Conservation (phyloP, 2,888 invertebrate genomes). For the Limnephilus rhombicus region DNA sequence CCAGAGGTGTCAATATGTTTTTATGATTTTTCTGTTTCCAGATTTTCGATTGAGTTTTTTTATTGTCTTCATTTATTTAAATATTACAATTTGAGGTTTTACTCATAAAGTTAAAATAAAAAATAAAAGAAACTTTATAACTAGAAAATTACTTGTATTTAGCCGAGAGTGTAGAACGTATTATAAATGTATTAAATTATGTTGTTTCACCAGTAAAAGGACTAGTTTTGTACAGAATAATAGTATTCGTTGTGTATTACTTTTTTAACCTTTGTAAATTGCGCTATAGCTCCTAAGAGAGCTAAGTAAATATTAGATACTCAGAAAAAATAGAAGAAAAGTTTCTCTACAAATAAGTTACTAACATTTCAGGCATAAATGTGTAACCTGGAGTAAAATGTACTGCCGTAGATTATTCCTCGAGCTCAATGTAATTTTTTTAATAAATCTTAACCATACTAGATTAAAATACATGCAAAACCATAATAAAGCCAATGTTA, state of each 20-base stretch:
- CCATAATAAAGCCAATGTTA: neutral
- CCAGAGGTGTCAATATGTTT: too few species aligned
- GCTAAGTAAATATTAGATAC: neutral
- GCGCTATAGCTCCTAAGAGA: neutral
- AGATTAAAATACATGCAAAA: neutral
- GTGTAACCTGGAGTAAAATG: too few species aligned
- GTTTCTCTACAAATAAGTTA: neutral
- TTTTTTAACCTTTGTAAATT: neutral
- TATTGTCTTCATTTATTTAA: too few species aligned
- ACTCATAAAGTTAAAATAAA: too few species aligned
- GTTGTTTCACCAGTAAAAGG: neutral
- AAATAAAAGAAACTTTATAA: neutral
- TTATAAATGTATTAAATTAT: neutral
- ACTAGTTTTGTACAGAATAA: neutral
- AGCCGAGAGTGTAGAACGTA: neutral
- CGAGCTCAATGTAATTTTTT: neutral
- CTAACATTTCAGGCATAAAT: too few species aligned
- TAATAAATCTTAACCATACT: neutral
- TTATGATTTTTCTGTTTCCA: too few species aligned
- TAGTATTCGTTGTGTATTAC: neutral
- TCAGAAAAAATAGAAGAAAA: neutral
- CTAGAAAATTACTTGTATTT: neutral
- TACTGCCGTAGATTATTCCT: too few species aligned
- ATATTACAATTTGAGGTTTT: too few species aligned
- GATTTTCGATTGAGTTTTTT: too few species aligned